These are phyloP conservation scores for Neoaliturus tenellus DNA, from an alignment of 2,888 invertebrate genomes.

Conservation along the genomic window DNA sequence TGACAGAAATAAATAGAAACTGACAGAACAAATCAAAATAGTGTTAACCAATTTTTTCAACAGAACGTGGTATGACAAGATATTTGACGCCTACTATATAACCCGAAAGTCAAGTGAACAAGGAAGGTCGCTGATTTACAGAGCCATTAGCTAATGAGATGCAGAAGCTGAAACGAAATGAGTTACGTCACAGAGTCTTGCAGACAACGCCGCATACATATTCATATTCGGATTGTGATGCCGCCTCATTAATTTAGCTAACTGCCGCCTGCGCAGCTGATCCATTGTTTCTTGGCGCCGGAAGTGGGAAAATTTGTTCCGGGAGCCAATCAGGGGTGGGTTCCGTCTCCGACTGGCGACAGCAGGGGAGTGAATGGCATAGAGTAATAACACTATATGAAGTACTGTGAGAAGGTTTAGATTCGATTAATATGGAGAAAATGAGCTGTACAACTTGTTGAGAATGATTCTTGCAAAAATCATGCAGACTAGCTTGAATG, in stretches of 20 bases:
- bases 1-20: no score
- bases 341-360: neutral
- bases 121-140: conserved; percentile 1
- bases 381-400: neutral
- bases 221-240: neutral
- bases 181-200: conserved; percentile 35
- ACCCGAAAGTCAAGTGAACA: neutral
- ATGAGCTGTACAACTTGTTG: no score
- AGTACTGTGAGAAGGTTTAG: no score
- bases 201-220: conserved; percentile 36
- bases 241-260: conserved; percentile 47
- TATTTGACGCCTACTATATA: no score
- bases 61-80: no score
- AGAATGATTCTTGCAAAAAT: no score
- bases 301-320: conserved; percentile 34
- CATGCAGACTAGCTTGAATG: no score
- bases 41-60: no score
- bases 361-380: neutral
- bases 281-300: conserved; percentile 40
- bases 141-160: conserved; percentile 9
- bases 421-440: no score
- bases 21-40: no score
- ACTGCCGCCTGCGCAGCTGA: conserved; percentile 25
- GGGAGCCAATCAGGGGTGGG: conserved; percentile 24
- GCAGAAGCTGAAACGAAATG: conserved; percentile 15